phyloP scores from a whole-genome alignment of 2,888 invertebrate genomes.

The Caenorhabditis sp. region DNA sequence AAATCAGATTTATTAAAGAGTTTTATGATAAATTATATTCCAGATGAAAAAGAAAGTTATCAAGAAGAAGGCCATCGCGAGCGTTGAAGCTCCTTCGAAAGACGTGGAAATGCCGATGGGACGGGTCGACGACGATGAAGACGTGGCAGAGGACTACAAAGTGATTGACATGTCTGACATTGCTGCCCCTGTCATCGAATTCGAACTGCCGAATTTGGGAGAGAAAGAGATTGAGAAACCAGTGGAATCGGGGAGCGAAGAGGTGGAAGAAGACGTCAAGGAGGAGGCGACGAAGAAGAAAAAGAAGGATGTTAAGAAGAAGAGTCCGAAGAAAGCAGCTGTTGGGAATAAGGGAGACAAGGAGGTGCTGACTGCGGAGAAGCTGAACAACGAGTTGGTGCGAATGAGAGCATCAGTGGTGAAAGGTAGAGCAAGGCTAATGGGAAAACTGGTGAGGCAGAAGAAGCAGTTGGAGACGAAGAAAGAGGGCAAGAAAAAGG shows the following conservation, averaged over 20 bases:
- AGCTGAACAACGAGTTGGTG: slow-evolving; percentile 57
- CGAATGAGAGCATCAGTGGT: slow-evolving; percentile 13
- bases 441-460: slow-evolving; percentile 39
- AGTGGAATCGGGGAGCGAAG: background rate
- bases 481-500: slow-evolving; percentile 17
- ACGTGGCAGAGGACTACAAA: slow-evolving; percentile 57
- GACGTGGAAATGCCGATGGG: slow-evolving; percentile 44
- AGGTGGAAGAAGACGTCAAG: background rate
- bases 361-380: slow-evolving; percentile 42
- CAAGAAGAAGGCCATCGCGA: slow-evolving; percentile 28
- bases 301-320: background rate
- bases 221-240: slow-evolving; percentile 10
- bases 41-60: slow-evolving; percentile 40
- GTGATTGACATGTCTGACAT: slow-evolving; percentile 59
- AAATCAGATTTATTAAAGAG: background rate
- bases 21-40: background rate
- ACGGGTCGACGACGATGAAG: slow-evolving; percentile 19
- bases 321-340: background rate
- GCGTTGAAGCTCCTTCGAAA: background rate
- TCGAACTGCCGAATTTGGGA: slow-evolving; percentile 53
- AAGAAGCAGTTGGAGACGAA: slow-evolving; percentile 57
- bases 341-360: slow-evolving; percentile 10
- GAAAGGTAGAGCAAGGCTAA: slow-evolving; percentile 30
- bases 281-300: background rate
- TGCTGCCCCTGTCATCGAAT: slow-evolving; percentile 59